These are phyloP conservation scores for Smittia sp. DNA, from an alignment of 2,888 invertebrate species.

Conservation along the genomic window DNA sequence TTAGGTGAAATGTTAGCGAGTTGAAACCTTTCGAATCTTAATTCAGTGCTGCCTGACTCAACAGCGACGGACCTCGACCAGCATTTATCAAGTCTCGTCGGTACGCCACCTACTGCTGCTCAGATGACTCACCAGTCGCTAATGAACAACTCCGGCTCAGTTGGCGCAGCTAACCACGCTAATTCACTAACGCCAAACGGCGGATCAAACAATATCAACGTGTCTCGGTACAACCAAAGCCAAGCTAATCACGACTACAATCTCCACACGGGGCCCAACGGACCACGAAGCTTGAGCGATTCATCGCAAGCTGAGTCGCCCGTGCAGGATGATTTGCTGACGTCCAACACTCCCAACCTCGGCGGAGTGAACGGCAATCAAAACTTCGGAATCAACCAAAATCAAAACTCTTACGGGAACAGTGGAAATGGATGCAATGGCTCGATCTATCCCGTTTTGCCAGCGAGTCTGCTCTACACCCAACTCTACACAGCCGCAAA, in stretches of 20 bases:
- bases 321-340: conserved; percentile 72
- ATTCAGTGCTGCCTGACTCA: conserved; percentile 72
- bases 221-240: conserved; percentile 63
- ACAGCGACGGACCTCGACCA: conserved; percentile 72
- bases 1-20: not conserved
- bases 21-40: not conserved
- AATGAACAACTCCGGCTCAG: conserved; percentile 47
- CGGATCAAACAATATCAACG: conserved; percentile 55
- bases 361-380: conserved; percentile 59
- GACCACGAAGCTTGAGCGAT: conserved; percentile 76
- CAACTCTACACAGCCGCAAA: conserved; percentile 79
- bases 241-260: conserved; percentile 62
- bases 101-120: conserved; percentile 57
- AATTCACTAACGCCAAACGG: conserved; percentile 44
- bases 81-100: conserved; percentile 64
- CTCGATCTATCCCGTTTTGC: conserved; percentile 73
- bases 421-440: conserved; percentile 63
- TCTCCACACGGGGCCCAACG: conserved; percentile 58
- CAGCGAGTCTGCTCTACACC: conserved; percentile 78
- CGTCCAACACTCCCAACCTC: conserved; percentile 63
- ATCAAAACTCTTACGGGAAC: conserved; percentile 56
- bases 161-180: conserved; percentile 47
- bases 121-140: conserved; percentile 56
- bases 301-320: conserved; percentile 81
- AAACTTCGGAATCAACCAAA: conserved; percentile 56